Evolutionary conservation across 1,140 invertebrate species (phyloP), one percentile per base, ranked within the genome.

Genomic region (Drosophila grimshawi): DNA sequence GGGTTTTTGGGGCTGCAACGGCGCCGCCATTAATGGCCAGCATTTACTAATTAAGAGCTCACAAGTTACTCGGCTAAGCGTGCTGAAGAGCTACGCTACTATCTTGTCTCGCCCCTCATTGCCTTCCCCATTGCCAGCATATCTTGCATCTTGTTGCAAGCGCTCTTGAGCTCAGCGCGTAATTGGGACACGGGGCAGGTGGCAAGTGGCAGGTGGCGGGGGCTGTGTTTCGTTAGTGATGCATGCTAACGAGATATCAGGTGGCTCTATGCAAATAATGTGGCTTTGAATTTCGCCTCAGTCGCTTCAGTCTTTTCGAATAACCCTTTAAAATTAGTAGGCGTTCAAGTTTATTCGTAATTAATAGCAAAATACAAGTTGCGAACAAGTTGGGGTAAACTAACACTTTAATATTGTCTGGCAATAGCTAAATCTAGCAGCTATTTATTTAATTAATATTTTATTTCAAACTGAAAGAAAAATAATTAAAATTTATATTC

Each of bases 41-140:
- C 80, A 86, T 86, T 86, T 86, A 86, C 83, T 86, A 86, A 86
- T 86, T 86, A 86, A 86, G 83, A 86, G 83, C 83, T 86, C 83
- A 83, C 83, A 83, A 86, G 73, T 85, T 85, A 66, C 72, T 45
- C 63, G 73, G 46, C 63, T 71, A 61, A 83, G 83, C 83, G 83
- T 86, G 76, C 81, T 80, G 77, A 55, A 86, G 69, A 71, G 77
- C 60, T 69, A 71, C 76, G 76, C 70, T 66, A 4, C 39, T 43
- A 11, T 32, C 49, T 35, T 8, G 49, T 19, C 49, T 43, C 39
- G 39, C 37, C 37, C 10, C 6, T 39, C 37, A 7, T 39, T 7
- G 6, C 37, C 37, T 8, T 39, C 3, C 8, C 6, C 19, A 1
- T 19, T 41, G 39, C 39, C 39, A 19, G 19, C 19, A 19, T 19